phyloP scores from a whole-genome alignment of 2,113 vertebrate genomes.

The Eleginops maclovinus region DNA sequence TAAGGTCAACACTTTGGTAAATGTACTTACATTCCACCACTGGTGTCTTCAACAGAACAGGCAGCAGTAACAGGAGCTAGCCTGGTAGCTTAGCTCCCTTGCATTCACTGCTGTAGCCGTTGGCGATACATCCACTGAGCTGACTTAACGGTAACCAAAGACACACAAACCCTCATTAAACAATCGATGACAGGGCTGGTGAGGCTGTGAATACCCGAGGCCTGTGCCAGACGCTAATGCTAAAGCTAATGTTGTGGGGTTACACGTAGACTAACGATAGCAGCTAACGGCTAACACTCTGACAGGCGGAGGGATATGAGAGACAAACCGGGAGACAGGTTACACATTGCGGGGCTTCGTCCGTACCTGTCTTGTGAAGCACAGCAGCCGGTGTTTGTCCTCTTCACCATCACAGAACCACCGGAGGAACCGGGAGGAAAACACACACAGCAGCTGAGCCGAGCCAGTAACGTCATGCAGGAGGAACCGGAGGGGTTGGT shows the following conservation, averaged over 20 bases:
- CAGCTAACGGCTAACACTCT: not conserved
- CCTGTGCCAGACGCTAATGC: slow-evolving; percentile 34
- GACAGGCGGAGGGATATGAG: not conserved
- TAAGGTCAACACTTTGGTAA: not conserved
- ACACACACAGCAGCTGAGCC: slow-evolving; percentile 9
- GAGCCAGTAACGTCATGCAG: too few species aligned
- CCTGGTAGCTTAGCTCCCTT: slow-evolving; percentile 20
- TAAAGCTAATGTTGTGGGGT: slow-evolving; percentile 58
- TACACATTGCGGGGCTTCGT: rapidly evolving
- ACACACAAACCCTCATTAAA: not conserved
- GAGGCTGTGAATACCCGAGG: not conserved
- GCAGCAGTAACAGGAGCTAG: slow-evolving; percentile 31
- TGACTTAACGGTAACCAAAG: not conserved
- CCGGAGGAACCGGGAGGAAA: slow-evolving; percentile 24
- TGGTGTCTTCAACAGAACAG: not conserved
- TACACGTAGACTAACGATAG: slow-evolving; percentile 71
- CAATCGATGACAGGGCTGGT: not conserved
- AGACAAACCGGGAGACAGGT: too few species aligned
- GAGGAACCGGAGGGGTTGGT: too few species aligned
- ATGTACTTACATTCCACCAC: not conserved
- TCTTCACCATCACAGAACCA: slow-evolving; percentile 70
- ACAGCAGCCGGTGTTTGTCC: slow-evolving; percentile 54
- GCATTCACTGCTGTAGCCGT: not conserved
- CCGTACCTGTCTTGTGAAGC: slow-evolving; percentile 75
- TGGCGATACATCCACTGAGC: not conserved